Percentiles rank a stretch among this genome's conserved stretches.
These are phyloP conservation scores for Callithrix jacchus DNA, from an alignment of 2,113 vertebrate genomes.

Conservation along the genomic window DNA sequence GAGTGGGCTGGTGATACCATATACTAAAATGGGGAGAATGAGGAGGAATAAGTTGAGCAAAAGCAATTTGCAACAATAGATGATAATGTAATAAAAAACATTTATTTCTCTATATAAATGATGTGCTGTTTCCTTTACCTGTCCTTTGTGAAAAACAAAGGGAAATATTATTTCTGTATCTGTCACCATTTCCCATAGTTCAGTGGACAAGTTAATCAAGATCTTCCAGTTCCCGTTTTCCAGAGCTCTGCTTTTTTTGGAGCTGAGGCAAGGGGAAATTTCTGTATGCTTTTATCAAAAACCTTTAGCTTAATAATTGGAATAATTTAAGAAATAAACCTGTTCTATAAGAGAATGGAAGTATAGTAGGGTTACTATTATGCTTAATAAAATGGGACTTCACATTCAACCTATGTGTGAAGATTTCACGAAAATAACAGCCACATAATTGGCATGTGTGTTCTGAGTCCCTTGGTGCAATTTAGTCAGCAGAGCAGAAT, in stretches of 20 bases:
- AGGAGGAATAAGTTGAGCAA: neutral
- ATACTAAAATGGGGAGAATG: neutral
- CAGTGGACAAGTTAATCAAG: neutral
- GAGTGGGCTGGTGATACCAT: neutral
- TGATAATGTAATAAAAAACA: neutral
- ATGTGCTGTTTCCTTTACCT: constrained; percentile 19
- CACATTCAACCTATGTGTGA: neutral
- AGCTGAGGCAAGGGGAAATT: neutral
- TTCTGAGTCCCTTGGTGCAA: neutral
- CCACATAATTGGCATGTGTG: neutral
- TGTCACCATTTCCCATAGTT: constrained; percentile 11
- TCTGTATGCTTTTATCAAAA: neutral
- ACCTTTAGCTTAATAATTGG: neutral
- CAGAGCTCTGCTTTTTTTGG: neutral
- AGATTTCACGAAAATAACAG: constrained; percentile 5
- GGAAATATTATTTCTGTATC: neutral
- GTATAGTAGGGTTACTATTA: neutral
- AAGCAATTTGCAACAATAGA: neutral
- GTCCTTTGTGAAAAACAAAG: constrained; percentile 5
- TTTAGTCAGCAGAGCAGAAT: neutral
- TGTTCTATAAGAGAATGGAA: neutral
- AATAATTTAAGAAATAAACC: neutral
- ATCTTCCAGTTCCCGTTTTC: neutral
- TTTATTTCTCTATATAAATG: neutral
- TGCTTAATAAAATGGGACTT: neutral